Conservation (phyloP, 2,797 vertebrate genomes). For the Octomys mimax region DNA sequence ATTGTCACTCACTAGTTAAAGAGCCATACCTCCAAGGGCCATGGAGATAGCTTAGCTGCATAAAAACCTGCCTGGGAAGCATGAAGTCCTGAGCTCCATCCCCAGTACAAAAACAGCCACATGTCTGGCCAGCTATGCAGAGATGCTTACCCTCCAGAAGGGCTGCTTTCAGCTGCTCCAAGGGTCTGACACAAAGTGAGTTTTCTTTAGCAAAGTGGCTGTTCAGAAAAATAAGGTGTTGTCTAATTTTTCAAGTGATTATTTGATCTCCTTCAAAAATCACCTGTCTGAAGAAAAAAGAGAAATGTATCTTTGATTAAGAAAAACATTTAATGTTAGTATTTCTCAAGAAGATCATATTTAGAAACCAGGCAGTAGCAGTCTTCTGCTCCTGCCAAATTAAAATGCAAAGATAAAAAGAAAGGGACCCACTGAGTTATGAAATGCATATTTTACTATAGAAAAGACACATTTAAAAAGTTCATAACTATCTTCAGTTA, state of each 20-base stretch:
- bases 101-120: too few relatives aligned
- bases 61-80: too few relatives aligned
- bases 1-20: fast-evolving
- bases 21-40: too few relatives aligned
- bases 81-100: too few relatives aligned
- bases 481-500: not conserved
- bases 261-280: not conserved
- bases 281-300: not conserved
- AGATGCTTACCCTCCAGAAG: fast-evolving
- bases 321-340: not conserved
- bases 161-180: not conserved
- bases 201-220: not conserved
- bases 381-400: not conserved
- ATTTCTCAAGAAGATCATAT: not conserved
- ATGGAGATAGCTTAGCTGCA: too few relatives aligned
- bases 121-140: fast-evolving
- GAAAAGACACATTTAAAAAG: conserved; percentile 48
- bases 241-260: not conserved
- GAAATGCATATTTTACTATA: not conserved
- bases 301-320: not conserved
- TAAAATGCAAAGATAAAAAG: conserved; percentile 6
- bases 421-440: not conserved
- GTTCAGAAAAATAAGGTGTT: not conserved
- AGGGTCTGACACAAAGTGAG: not conserved
- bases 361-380: not conserved